phyloP scores from a whole-genome alignment of 2,888 invertebrate species.

The Caenorhabditis zanzibari region DNA sequence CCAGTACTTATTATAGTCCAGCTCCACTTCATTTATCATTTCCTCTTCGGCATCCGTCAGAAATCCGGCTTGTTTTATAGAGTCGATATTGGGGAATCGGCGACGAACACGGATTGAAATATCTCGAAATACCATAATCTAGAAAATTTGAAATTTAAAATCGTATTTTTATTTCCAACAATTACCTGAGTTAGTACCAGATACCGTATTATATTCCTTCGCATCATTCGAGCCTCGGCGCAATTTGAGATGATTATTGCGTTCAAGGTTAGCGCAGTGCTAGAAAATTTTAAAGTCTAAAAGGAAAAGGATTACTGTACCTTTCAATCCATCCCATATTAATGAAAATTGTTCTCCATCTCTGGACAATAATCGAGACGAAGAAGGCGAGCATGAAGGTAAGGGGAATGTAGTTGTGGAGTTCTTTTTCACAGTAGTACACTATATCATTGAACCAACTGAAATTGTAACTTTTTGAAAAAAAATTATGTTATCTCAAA shows the following conservation, averaged over 20 bases:
- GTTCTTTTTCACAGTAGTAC: constrained; percentile 64
- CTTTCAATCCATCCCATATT: constrained; percentile 73
- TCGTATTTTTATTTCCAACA: no score
- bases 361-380: constrained; percentile 75
- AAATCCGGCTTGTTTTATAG: constrained; percentile 70
- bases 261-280: constrained; percentile 68
- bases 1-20: constrained; percentile 80
- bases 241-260: constrained; percentile 63
- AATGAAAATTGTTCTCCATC: constrained; percentile 69
- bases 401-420: constrained; percentile 72
- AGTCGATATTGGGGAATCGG: constrained; percentile 75
- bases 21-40: constrained; percentile 65
- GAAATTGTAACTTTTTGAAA: constrained; percentile 18
- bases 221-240: constrained; percentile 62
- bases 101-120: constrained; percentile 77
- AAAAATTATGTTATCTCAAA: no score
- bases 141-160: no score
- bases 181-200: constrained; percentile 66
- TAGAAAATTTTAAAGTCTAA: constrained; percentile 35
- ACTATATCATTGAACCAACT: constrained; percentile 70
- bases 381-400: constrained; percentile 79
- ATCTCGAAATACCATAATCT: constrained; percentile 78
- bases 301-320: constrained; percentile 28
- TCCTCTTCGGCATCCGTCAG: constrained; percentile 66
- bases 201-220: constrained; percentile 70